phyloP scores from a whole-genome alignment of 1,140 invertebrate genomes.

The Drosophila bifasciata region DNA sequence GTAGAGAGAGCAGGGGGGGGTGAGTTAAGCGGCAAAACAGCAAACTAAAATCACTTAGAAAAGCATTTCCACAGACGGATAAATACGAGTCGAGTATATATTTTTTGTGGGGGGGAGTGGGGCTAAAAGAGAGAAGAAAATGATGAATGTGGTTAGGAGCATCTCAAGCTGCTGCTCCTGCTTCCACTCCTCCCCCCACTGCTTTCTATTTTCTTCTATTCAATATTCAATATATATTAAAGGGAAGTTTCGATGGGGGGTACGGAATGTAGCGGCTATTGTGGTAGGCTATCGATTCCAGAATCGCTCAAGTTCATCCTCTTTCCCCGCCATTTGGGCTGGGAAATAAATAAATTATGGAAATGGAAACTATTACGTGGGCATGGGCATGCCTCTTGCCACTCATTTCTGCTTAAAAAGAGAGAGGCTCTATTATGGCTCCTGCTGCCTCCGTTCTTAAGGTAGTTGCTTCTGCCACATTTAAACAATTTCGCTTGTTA shows the following conservation, averaged over 20 bases:
- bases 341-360: neutral
- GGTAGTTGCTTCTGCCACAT: constrained; percentile 54
- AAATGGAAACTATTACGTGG: neutral
- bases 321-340: too few species aligned
- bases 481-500: constrained; percentile 77
- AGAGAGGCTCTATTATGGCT: too few species aligned
- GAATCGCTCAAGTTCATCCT: neutral
- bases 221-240: constrained; percentile 21
- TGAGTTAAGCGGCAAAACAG: constrained; percentile 5
- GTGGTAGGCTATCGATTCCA: neutral
- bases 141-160: constrained; percentile 35
- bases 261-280: too few species aligned
- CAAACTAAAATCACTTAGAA: constrained; percentile 74
- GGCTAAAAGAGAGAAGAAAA: neutral
- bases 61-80: constrained; percentile 44
- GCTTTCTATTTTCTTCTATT: too few species aligned
- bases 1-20: neutral
- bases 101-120: too few species aligned
- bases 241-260: constrained; percentile 3
- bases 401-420: too few species aligned
- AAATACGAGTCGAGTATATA: neutral
- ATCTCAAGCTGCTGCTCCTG: too few species aligned
- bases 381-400: too few species aligned
- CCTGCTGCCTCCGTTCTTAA: neutral
- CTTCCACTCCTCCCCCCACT: too few species aligned